phyloP scores from a whole-genome alignment of 2,797 vertebrate species.

The Danio jaintianensis region DNA sequence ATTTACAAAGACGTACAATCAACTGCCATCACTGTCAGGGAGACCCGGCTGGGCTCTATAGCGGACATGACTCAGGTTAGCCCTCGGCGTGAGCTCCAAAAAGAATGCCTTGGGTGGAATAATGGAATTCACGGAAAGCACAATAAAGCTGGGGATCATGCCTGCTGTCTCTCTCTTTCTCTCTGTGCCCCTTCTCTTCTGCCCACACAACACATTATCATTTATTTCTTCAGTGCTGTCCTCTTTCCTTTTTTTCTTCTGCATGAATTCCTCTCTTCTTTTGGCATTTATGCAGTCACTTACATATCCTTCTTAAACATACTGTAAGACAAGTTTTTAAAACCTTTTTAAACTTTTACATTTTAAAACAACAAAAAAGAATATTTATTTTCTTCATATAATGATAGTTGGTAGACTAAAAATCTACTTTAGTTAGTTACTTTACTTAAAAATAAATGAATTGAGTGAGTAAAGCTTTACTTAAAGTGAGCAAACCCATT shows the following conservation, averaged over 20 bases:
- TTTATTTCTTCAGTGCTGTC: slow-evolving; percentile 29
- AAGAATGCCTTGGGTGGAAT: slow-evolving; percentile 62
- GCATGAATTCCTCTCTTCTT: slow-evolving; percentile 41
- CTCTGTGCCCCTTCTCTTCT: slow-evolving; percentile 43
- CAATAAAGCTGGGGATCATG: slow-evolving; percentile 50
- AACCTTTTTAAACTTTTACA: too few species aligned
- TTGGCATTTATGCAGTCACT: not conserved
- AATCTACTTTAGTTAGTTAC: too few species aligned
- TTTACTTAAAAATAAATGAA: too few species aligned
- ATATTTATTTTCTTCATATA: slow-evolving; percentile 8
- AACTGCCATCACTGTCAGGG: slow-evolving; percentile 48
- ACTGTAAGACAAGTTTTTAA: not conserved
- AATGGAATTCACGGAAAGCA: slow-evolving; percentile 64
- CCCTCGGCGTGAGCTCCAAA: slow-evolving; percentile 56
- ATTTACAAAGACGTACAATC: slow-evolving; percentile 54
- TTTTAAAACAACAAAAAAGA: not conserved
- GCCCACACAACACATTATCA: slow-evolving; percentile 54
- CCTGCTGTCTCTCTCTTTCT: slow-evolving; percentile 31
- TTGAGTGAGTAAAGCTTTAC: too few species aligned
- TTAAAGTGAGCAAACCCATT: too few species aligned
- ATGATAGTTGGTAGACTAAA: not conserved
- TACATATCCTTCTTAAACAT: too few species aligned
- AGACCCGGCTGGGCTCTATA: slow-evolving; percentile 34
- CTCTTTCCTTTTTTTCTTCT: slow-evolving; percentile 51
- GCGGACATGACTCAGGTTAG: slow-evolving; percentile 59